Percentiles rank a stretch among this genome's conserved stretches.
phyloP scores from a whole-genome alignment of 2,888 invertebrate genomes.

The Lycia hirtaria region DNA sequence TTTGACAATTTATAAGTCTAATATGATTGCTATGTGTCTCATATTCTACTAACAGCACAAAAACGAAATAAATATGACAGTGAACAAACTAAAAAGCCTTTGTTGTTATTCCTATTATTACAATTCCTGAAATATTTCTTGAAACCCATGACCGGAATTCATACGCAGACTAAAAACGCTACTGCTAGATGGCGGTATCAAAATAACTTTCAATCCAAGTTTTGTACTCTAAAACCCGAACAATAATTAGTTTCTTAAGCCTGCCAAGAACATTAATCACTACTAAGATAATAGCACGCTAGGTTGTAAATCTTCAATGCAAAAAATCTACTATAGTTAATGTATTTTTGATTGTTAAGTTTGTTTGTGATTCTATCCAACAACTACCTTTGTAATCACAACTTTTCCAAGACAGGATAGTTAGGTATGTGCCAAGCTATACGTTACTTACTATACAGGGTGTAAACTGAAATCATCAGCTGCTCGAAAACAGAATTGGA shows the following conservation, averaged over 20 bases:
- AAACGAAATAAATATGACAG: no score
- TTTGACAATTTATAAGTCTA: no score
- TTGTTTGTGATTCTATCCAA: conserved; percentile 21
- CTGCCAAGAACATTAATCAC: conserved; percentile 38
- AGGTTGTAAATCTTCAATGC: conserved; percentile 34
- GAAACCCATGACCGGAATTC: neutral
- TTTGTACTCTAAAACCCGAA: neutral
- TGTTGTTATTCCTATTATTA: neutral
- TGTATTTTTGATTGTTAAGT: conserved; percentile 43
- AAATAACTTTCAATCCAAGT: neutral
- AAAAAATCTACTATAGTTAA: conserved; percentile 39
- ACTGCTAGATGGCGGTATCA: conserved; percentile 27
- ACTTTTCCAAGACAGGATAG: conserved; percentile 16
- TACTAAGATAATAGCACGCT: conserved; percentile 33
- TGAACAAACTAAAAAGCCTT: no score
- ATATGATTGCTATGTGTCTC: no score
- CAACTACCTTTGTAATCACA: conserved; percentile 20
- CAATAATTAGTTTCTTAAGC: conserved; percentile 16
- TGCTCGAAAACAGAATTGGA: no score
- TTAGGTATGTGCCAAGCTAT: neutral
- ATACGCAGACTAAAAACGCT: neutral
- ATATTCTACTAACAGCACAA: no score
- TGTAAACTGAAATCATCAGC: neutral
- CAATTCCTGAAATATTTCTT: neutral
- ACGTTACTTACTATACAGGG: neutral